Evolutionary conservation across 2,888 invertebrate genomes (phyloP), one percentile per base, ranked within the genome.

Genomic region (Caprella mutica): DNA sequence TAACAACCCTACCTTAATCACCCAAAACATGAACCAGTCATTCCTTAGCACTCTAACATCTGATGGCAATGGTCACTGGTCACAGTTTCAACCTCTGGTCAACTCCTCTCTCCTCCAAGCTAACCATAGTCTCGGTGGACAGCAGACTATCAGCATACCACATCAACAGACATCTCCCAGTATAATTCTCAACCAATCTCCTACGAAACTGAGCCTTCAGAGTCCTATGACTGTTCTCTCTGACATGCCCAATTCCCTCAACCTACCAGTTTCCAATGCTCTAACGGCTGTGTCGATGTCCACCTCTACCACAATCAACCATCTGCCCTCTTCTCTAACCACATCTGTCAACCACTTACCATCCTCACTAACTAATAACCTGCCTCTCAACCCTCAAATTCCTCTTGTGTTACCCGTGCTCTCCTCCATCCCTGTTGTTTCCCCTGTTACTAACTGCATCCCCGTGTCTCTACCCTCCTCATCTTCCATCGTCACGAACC

Each of bases 351-450:
- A 27, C 8, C 48, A 27, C 14, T 14, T 48, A 21, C 30, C 48
- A 3, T 48, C 48, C n/a, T 30, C 48, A n/a, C 48, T 48, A 4
- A 48, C 48, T 21, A 48, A 30, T 21, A 48, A 48, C 27, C 21
- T 48, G 1, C 5, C 48, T 1, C 26, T 48, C 14, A 48, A 48
- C 19, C 48, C 29, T 21, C 48, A 48, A 30, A 8, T 48, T 21
- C 48, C 48, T 8, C 30, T 48, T 14, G 48, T 48, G n/a, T 29
- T 48, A 17, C 48, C 48, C n/a, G 48, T 48, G 17, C 48, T 48
- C 12, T 48, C 48, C 6, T 48, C 48, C 6, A 48, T 48, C 21
- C 48, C 48, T n/a, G 48, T 48, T n/a, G 48, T 48, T 1, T 48
- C 48, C n/a, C 48, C 48, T 30, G 48, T 48, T 6, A 27, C 48